Base-by-base conservation (phyloP, 1,140 invertebrate species). In the Myzus persicae region DNA sequence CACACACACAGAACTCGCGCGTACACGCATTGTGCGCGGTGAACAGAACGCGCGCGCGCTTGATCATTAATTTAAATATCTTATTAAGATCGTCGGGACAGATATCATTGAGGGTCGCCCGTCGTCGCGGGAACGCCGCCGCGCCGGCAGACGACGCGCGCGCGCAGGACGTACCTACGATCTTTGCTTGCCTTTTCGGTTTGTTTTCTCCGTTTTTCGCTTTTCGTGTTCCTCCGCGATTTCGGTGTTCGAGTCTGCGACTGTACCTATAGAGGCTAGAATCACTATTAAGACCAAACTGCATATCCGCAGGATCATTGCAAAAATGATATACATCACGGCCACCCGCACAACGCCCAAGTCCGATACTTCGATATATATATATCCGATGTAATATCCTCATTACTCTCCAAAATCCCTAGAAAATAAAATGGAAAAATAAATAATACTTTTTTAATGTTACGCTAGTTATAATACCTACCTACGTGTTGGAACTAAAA, bases 21-120 rank as follows among this genome's bases (percentile, higher is more conserved):
- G 76, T 82, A 82, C 84, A 76, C 18, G 38, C 26, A 67, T 46
- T 82, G 22, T 82, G 48, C 31, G 48, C 18, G 46, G 91, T 82
- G 46, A 54, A 92, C 44, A 14, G 40, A 82, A 48, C 90, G 42
- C 1, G 36, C 88, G 46, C 88, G 26, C n/a, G 90, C 76, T 76
- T 20, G 81, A 46, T 84, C 91, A 93, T 93, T 93, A 93, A 93
- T 93, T 93, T 93, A 84, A 93, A 93, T 93, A 93, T 93, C 91
- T 93, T 93, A 93, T 93, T 93, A 93, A 93, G 91, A 93, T 93
- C 46, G 91, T 93, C 76, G 44, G 48, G 24, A 84, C 46, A 84
- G 91, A 93, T 93, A 93, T 93, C 91, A 51, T 84, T 85, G 76
- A 84, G 81, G 44, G 67, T 89, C 88, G 88, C 38, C 51, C 48